Evolutionary conservation across 2,888 invertebrate species (phyloP), one percentile per base, ranked within the genome.

Genomic region (Dryobota labecula): DNA sequence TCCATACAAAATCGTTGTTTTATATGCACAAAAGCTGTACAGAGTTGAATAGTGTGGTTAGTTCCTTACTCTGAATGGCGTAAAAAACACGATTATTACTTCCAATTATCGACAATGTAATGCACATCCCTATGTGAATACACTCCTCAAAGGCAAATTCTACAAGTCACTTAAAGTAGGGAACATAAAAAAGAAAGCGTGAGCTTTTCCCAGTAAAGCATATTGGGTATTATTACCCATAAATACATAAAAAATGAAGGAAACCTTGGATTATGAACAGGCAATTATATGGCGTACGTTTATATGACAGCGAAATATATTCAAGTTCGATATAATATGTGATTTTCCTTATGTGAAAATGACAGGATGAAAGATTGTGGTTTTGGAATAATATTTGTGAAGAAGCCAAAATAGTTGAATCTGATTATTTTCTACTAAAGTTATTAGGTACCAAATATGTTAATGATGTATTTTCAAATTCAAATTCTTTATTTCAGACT

Each of bases 161-260:
- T 76, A 79, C 86, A 85, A 85, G 85, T 85, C 85, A 85, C 63
- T 73, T 64, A 9, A 81, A 87, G 74, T 81, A 62, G 78, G 75
- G 73, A 72, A 72, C 78, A 85, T 74, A 84, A 79, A 77, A 85
- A 83, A 78, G 69, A 70, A 81, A 83, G 54, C 73, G 68, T 58
- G 57, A 58, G 69, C 51, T 77, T 66, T 64, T 64, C 74, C 38
- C 57, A 51, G 71, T 62, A 79, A 83, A 83, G 68, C 82, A 76
- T 85, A 87, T 86, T 85, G 86, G 63, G 60, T 78, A 83, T 78
- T 77, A 85, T 86, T 81, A 74, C 74, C 87, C 85, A 85, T 85
- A 85, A 85, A 86, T 86, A 83, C 81, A 85, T 85, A 85, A 85
- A 86, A 86, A 85, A 85, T 85, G 81, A 86, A 86, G 66, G 45